Evolutionary conservation across 2,797 vertebrate species (phyloP), one percentile per base, ranked within the genome.

Genomic region (Sylvilagus floridanus): DNA sequence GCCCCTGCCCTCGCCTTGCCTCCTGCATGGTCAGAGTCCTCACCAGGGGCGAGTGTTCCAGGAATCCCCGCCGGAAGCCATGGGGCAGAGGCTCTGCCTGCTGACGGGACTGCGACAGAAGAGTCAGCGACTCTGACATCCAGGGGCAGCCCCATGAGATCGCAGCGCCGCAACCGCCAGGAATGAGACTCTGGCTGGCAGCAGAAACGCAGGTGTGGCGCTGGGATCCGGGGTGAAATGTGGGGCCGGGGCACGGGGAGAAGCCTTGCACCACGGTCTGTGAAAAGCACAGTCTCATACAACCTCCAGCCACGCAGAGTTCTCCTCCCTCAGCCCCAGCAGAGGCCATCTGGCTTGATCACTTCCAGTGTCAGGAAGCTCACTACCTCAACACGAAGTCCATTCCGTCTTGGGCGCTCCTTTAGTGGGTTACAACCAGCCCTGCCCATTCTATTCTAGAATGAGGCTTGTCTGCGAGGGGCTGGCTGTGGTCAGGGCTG

Each of bases 291-390:
- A 32, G 19, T 32, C 9, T 78, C 52, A 3, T 30, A 62, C 69
- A 83, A 60, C 66, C 30, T 81, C 60, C 24, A 21, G 82, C 21
- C 21, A 26, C 11, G n/a, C 7, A 63, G 5, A 16, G 54, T 37
- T 42, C 35, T 79, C 62, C 32, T 75, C 60, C 47, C 52, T 71
- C 16, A 50, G 26, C 50, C 42, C 24, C 2, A 35, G n/a, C 28
- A 79, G 62, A 24, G 24, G 42, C 60, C 24, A 42, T 62, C 66
- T 88, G 85, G 22, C 71, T 96, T 88, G 68, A 73, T 88, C 37
- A n/a, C 54, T 72, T 76, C 72, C 30, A 47, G 12, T 5, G 60
- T 65, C 13, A 32, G 50, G 32, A 79, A 81, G n/a, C 86, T 93
- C 91, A 69, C 28, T 60, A 17, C 62, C 16, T 88, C 21, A 21